phyloP scores from a whole-genome alignment of 2,888 invertebrate species.

The Drosophila greeni region DNA sequence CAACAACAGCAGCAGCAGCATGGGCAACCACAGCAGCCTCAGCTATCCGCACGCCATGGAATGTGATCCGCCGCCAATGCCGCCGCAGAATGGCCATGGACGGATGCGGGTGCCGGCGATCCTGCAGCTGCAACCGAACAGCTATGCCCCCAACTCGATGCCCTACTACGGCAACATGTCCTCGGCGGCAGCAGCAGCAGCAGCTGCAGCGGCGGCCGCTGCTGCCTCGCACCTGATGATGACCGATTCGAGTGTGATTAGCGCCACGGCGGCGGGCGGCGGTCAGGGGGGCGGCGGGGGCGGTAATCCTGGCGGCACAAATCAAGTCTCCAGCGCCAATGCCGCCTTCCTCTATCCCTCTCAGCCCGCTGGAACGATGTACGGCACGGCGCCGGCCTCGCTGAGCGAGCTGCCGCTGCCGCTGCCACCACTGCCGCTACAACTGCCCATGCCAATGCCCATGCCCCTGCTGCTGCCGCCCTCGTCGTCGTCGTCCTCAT shows the following conservation, averaged over 20 bases:
- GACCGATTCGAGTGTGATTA: conserved; percentile 77
- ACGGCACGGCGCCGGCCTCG: conserved; percentile 36
- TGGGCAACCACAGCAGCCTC: conserved; percentile 50
- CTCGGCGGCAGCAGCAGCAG: conserved; percentile 65
- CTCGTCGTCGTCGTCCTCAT: conserved; percentile 18
- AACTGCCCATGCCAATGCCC: conserved; percentile 44
- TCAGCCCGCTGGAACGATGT: conserved; percentile 44
- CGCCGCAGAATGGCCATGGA: conserved; percentile 48
- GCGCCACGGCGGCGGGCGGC: conserved; percentile 75
- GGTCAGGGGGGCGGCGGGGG: conserved; percentile 5
- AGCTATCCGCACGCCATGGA: conserved; percentile 84
- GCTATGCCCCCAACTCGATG: conserved; percentile 77
- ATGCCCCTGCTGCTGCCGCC: conserved; percentile 34
- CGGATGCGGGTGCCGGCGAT: conserved; percentile 51
- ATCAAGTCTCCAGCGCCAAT: conserved; percentile 54
- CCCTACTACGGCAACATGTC: conserved; percentile 74
- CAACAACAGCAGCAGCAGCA: conserved; percentile 40
- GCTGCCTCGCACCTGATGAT: conserved; percentile 78
- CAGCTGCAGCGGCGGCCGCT: conserved; percentile 60
- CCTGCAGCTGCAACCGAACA: conserved; percentile 47
- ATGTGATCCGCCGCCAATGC: conserved; percentile 83
- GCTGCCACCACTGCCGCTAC: conserved; percentile 53
- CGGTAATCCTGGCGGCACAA: conserved; percentile 29
- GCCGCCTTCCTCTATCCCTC: conserved; percentile 55
- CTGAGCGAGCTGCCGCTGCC: conserved; percentile 50